phyloP scores from a whole-genome alignment of 2,113 vertebrate genomes.

The Tenebrosternarchus preto region DNA sequence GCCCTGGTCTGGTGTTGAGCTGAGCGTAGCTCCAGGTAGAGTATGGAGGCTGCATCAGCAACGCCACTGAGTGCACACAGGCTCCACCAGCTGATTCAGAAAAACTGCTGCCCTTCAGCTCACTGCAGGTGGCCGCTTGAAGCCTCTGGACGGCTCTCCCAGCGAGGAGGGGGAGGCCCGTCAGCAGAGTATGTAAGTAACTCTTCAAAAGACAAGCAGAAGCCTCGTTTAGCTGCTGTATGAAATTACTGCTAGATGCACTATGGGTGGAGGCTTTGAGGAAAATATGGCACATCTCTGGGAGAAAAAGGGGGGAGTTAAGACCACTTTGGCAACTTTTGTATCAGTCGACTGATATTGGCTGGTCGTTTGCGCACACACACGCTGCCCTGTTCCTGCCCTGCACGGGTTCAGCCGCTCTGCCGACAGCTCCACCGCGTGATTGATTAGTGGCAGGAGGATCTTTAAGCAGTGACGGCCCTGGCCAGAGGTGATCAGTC shows the following conservation, averaged over 20 bases:
- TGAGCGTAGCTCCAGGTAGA: conserved; percentile 59
- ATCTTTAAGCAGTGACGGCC: conserved; percentile 37
- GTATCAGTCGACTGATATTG: not conserved
- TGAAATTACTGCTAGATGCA: conserved; percentile 31
- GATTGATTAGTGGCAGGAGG: conserved; percentile 40
- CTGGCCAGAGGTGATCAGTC: conserved; percentile 26
- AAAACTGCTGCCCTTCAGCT: conserved; percentile 5
- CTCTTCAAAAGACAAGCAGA: conserved; percentile 1
- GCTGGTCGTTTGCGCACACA: not conserved
- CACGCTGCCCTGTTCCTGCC: not conserved
- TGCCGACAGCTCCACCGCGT: conserved; percentile 20
- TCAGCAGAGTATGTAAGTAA: conserved; percentile 60
- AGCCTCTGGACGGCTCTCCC: conserved; percentile 32
- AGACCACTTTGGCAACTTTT: conserved; percentile 39
- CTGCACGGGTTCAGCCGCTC: not conserved
- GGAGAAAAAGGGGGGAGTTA: not conserved
- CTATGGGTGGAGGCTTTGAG: not conserved
- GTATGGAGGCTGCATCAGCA: conserved; percentile 49
- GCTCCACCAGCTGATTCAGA: conserved; percentile 15
- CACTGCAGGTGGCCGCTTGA: conserved; percentile 10
- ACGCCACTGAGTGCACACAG: conserved; percentile 7
- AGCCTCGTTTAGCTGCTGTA: not conserved
- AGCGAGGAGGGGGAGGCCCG: conserved; percentile 19
- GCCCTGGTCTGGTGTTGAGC: conserved; percentile 42
- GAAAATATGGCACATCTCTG: not conserved